phyloP scores from a whole-genome alignment of 2,797 vertebrate genomes.

The Parauchenoglanis punctatus region DNA sequence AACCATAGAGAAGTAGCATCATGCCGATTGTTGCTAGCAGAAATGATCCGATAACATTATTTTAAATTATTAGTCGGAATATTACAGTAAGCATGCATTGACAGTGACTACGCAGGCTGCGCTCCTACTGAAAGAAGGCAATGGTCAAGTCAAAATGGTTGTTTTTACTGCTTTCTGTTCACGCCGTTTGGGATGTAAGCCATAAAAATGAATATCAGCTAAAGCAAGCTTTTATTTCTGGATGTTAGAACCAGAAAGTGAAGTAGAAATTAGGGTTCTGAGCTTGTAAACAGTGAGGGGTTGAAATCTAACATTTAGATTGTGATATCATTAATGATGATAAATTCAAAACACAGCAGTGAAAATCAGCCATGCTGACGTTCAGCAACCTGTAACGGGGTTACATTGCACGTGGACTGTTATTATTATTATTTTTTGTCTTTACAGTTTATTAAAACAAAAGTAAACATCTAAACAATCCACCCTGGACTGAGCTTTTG shows the following conservation, averaged over 20 bases:
- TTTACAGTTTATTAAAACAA: neutral
- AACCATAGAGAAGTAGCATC: constrained; percentile 8
- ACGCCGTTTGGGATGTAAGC: neutral
- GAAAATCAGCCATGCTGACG: neutral
- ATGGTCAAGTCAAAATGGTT: neutral
- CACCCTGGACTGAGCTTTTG: neutral
- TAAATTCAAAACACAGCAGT: no score
- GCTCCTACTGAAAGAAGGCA: neutral
- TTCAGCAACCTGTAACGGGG: neutral
- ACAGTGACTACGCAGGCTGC: neutral
- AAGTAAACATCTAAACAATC: neutral
- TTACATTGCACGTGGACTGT: neutral
- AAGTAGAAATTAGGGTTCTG: neutral
- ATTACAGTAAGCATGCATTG: constrained; percentile 44
- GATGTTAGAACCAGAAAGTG: neutral
- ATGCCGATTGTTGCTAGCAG: neutral
- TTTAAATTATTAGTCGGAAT: neutral
- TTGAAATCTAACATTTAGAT: neutral
- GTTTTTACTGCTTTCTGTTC: neutral
- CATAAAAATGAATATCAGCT: neutral
- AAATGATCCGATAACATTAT: neutral
- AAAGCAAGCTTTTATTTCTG: neutral
- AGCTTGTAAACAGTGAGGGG: neutral
- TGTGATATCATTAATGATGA: no score
- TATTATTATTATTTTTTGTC: neutral